These are phyloP conservation scores for Mormyrops boulengeri DNA, from an alignment of 2,797 vertebrate genomes.

Conservation along the genomic window DNA sequence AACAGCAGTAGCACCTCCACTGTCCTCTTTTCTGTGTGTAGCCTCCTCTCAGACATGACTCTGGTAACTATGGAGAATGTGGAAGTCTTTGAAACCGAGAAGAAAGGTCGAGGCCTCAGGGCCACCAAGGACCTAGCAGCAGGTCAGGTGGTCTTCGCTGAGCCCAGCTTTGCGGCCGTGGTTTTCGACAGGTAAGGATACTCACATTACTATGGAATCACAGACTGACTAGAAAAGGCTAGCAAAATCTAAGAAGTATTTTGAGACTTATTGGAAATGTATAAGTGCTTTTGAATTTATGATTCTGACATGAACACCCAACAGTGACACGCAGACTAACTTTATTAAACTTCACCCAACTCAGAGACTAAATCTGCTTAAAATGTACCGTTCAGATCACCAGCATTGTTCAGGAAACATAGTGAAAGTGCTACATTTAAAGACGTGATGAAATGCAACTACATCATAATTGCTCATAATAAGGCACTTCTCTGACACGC, in stretches of 20 bases:
- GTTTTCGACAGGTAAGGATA: constrained; percentile 85
- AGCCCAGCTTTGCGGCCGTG: constrained; percentile 81
- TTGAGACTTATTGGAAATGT: not conserved
- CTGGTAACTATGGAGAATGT: constrained; percentile 74
- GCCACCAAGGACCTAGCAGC: constrained; percentile 68
- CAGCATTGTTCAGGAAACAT: not conserved
- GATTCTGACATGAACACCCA: not conserved
- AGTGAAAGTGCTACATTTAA: not conserved
- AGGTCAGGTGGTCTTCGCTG: constrained; percentile 83
- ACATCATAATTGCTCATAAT: not conserved
- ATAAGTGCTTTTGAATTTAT: not conserved
- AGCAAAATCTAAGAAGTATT: not conserved
- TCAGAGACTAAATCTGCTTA: not conserved
- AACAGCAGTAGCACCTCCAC: constrained; percentile 23
- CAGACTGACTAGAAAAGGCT: not conserved
- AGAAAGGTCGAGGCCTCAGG: constrained; percentile 83
- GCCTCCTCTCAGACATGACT: constrained; percentile 55
- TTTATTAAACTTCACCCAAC: not conserved
- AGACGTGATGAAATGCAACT: not conserved
- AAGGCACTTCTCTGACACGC: not conserved
- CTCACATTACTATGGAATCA: not conserved
- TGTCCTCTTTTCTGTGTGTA: constrained; percentile 24
- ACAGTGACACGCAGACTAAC: not conserved
- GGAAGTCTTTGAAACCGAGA: constrained; percentile 71
- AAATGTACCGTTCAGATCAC: not conserved